Percentiles rank a stretch among this genome's conserved stretches.
phyloP scores from a whole-genome alignment of 2,113 vertebrate genomes.

The Eubucco bourcierii region DNA sequence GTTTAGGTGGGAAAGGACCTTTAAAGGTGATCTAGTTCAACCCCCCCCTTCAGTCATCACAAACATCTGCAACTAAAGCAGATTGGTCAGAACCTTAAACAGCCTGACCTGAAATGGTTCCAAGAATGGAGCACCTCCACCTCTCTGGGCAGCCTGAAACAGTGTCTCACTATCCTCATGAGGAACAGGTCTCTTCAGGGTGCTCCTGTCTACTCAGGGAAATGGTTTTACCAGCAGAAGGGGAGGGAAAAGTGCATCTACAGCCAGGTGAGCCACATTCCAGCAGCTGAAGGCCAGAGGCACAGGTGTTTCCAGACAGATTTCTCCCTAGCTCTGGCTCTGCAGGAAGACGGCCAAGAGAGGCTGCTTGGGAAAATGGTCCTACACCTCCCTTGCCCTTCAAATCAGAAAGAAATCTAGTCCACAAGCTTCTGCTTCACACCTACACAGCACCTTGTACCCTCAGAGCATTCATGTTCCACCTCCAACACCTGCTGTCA shows the following conservation, averaged over 20 bases:
- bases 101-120: background rate
- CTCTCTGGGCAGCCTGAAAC: background rate
- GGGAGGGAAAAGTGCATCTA: background rate
- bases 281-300: slow-evolving; percentile 27
- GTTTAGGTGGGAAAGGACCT: background rate
- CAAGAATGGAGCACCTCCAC: background rate
- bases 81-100: background rate
- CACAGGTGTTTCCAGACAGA: background rate
- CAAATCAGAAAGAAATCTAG: too few species aligned
- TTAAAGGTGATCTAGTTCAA: background rate
- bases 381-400: fast-evolving
- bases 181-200: background rate
- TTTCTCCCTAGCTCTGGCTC: background rate
- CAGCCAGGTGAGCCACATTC: background rate
- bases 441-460: fast-evolving
- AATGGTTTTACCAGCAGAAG: fast-evolving
- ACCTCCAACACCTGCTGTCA: background rate
- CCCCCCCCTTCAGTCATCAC: background rate
- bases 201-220: background rate
- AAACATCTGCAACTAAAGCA: background rate
- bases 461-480: fast-evolving
- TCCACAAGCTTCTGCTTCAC: background rate
- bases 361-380: background rate
- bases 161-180: background rate
- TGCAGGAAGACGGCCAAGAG: fast-evolving